A percentile compares a stretch with the other conserved stretches of the same genome.
Evolutionary conservation across 2,797 vertebrate genomes (phyloP).

Genomic region (Lepus oiostolus): DNA sequence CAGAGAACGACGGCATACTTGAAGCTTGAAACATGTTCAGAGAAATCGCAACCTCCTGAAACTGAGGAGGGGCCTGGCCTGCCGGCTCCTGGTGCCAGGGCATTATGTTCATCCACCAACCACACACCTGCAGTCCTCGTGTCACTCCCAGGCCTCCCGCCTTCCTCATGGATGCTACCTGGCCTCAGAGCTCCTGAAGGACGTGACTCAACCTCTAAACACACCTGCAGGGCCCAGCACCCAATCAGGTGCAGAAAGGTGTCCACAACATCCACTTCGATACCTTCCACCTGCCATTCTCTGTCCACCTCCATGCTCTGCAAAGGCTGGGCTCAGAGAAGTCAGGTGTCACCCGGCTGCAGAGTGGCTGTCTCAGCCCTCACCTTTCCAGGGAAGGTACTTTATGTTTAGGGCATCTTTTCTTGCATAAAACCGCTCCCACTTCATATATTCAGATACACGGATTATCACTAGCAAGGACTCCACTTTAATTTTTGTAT

Average conservation of each 20-base stretch:
- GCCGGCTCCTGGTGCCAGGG: rapidly evolving
- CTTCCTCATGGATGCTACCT: not conserved
- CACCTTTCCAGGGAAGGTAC: not conserved
- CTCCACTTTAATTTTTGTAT: not conserved
- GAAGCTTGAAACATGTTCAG: not conserved
- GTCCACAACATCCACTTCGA: rapidly evolving
- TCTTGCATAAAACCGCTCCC: rapidly evolving
- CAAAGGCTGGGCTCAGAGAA: not conserved
- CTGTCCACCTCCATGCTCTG: not conserved
- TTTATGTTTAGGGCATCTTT: not conserved
- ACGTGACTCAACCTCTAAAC: not conserved
- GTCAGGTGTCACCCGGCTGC: not conserved
- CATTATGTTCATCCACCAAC: rapidly evolving
- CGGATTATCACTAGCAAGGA: rapidly evolving
- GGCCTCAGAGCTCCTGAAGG: not conserved
- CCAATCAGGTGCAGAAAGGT: not conserved
- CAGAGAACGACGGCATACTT: not conserved
- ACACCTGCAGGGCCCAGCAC: not conserved
- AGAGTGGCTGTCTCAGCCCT: rapidly evolving
- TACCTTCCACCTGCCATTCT: not conserved
- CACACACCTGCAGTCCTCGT: rapidly evolving
- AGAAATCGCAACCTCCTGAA: not conserved
- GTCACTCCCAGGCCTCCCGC: rapidly evolving
- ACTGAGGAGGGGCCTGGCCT: not conserved
- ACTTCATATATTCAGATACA: not conserved